Evolutionary conservation across 2,888 invertebrate species (phyloP).

Genomic region (Xanthia togata): DNA sequence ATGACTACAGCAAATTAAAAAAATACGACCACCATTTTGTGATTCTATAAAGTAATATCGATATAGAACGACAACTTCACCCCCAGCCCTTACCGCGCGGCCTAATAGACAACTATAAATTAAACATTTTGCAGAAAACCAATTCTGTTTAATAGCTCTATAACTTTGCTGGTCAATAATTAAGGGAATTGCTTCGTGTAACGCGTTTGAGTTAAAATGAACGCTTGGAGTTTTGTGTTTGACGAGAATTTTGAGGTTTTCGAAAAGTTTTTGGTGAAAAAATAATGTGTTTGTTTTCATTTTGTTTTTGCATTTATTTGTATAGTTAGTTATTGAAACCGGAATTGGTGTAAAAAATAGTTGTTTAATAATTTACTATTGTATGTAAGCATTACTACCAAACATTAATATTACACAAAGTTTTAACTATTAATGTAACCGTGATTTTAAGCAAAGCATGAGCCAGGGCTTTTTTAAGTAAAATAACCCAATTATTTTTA

Average conservation of each 20-base stretch:
- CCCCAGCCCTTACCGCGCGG: constrained; percentile 21
- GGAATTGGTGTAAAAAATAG: too few species aligned
- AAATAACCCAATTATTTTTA: too few species aligned
- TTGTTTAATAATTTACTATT: too few species aligned
- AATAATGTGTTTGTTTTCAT: too few species aligned
- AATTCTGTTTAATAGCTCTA: constrained; percentile 68
- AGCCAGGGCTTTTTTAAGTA: too few species aligned
- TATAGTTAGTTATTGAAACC: too few species aligned
- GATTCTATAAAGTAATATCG: constrained; percentile 11
- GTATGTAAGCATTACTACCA: too few species aligned
- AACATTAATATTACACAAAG: too few species aligned
- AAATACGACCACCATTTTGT: constrained; percentile 24
- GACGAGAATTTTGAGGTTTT: not conserved
- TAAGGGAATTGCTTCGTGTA: constrained; percentile 58
- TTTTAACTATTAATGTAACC: too few species aligned
- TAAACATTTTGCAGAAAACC: constrained; percentile 69
- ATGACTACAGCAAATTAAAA: constrained; percentile 10
- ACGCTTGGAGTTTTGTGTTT: constrained; percentile 1
- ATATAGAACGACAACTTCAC: constrained; percentile 36
- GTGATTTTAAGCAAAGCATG: too few species aligned
- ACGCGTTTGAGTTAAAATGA: constrained; percentile 21
- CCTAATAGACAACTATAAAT: constrained; percentile 68
- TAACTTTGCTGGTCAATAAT: constrained; percentile 68
- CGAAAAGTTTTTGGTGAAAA: too few species aligned
- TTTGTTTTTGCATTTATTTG: too few species aligned